Percentiles rank a stretch among this genome's conserved stretches.
Conservation (phyloP, 2,888 invertebrate species). For the Craniophora ligustri region DNA sequence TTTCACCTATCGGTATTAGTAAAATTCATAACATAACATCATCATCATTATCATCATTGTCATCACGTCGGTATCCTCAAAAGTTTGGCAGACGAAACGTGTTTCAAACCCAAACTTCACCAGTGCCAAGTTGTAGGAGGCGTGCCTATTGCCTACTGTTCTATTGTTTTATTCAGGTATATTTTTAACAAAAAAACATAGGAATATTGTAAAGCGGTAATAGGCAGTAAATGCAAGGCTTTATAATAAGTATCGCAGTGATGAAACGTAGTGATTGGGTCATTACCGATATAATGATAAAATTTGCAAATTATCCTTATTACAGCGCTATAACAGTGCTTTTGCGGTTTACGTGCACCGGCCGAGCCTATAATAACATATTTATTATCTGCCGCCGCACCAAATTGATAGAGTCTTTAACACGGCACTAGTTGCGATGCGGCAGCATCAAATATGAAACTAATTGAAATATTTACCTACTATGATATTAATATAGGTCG, state of each 20-base stretch:
- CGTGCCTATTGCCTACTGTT: too few species aligned
- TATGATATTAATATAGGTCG: too few species aligned
- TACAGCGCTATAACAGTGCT: constrained; percentile 43
- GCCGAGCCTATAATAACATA: constrained; percentile 34
- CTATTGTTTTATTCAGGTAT: too few species aligned
- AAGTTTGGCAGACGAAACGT: too few species aligned
- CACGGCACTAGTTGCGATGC: constrained; percentile 1
- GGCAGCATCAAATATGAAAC: constrained; percentile 12
- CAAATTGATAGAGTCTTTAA: constrained; percentile 28
- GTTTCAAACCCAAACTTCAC: too few species aligned
- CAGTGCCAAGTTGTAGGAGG: too few species aligned
- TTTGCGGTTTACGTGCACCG: constrained; percentile 38
- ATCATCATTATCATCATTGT: too few species aligned
- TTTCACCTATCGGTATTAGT: too few species aligned
- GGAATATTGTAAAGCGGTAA: too few species aligned
- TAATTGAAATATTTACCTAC: constrained; percentile 34
- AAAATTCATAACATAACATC: too few species aligned
- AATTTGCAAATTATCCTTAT: constrained; percentile 46
- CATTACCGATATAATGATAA: constrained; percentile 42
- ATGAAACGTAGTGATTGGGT: constrained; percentile 43
- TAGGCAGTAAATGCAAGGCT: constrained; percentile 21
- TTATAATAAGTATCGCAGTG: constrained; percentile 24
- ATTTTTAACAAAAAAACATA: too few species aligned
- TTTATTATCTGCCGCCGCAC: constrained; percentile 30
- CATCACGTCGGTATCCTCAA: too few species aligned